Evolutionary conservation across 2,888 invertebrate species (phyloP).

Genomic region (Fragum fragum): DNA sequence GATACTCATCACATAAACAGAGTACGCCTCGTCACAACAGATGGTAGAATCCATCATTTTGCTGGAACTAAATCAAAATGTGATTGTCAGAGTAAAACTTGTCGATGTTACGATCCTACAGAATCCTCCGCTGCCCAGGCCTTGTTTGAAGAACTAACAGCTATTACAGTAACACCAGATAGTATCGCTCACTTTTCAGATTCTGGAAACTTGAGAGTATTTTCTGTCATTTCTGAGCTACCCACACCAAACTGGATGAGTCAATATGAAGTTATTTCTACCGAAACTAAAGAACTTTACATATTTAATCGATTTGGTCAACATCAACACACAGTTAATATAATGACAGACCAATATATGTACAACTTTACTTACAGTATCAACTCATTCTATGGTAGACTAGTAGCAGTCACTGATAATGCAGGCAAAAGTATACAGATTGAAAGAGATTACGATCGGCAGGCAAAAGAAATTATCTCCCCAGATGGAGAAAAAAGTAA

Average conservation of each 20-base stretch:
- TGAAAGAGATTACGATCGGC: slow-evolving; percentile 92
- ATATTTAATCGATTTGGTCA: slow-evolving; percentile 92
- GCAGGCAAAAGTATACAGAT: slow-evolving; percentile 94
- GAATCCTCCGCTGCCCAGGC: slow-evolving; percentile 94
- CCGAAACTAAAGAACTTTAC: slow-evolving; percentile 95
- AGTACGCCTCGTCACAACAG: slow-evolving; percentile 94
- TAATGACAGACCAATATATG: slow-evolving; percentile 97
- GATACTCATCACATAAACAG: slow-evolving; percentile 97
- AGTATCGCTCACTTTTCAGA: slow-evolving; percentile 98
- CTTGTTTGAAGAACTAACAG: slow-evolving; percentile 95
- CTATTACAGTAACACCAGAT: slow-evolving; percentile 97
- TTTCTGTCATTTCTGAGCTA: slow-evolving; percentile 89
- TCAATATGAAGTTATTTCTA: slow-evolving; percentile 96
- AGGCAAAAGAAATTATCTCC: slow-evolving; percentile 92
- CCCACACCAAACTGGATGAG: slow-evolving; percentile 77
- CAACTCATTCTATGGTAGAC: slow-evolving; percentile 97
- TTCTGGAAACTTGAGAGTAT: slow-evolving; percentile 91
- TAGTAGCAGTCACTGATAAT: slow-evolving; percentile 97
- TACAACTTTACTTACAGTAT: slow-evolving; percentile 99
- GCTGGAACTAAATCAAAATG: slow-evolving; percentile 93
- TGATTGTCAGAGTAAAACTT: slow-evolving; percentile 90
- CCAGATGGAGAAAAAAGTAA: slow-evolving; percentile 81
- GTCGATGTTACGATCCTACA: slow-evolving; percentile 93
- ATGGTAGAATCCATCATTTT: slow-evolving; percentile 96
- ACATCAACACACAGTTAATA: slow-evolving; percentile 97